Percentiles rank a stretch among this genome's conserved stretches.
Evolutionary conservation across 1,140 invertebrate genomes (phyloP).

Genomic region (Mamestra configurata): DNA sequence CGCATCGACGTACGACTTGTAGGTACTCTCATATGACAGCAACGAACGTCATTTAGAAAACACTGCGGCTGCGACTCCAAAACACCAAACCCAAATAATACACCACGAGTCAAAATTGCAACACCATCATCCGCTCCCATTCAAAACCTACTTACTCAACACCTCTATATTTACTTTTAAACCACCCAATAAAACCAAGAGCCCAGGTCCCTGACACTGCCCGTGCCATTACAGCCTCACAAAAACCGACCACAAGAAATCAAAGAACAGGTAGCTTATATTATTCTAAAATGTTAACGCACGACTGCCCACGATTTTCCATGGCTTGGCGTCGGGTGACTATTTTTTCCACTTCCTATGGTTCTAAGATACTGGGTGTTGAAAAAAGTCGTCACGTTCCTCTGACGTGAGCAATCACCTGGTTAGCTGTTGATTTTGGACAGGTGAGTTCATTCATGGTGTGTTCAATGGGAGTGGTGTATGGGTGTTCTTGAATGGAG

Average conservation of each 20-base stretch:
- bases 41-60: no score
- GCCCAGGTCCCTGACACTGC: slow-evolving; percentile 42
- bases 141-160: no score
- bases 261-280: slow-evolving; percentile 65
- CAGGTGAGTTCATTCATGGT: slow-evolving; percentile 16
- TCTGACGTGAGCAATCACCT: slow-evolving; percentile 78
- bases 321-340: slow-evolving; percentile 63
- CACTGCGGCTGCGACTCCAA: no score
- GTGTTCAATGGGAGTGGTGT: slow-evolving; percentile 38
- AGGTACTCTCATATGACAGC: no score
- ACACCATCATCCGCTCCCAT: no score
- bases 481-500: background rate
- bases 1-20: no score
- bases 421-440: slow-evolving; percentile 78
- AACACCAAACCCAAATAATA: no score
- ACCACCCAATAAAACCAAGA: slow-evolving; percentile 20
- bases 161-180: slow-evolving; percentile 32
- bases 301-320: slow-evolving; percentile 70
- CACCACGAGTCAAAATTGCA: no score
- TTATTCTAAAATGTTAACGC: slow-evolving; percentile 63
- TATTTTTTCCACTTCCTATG: slow-evolving; percentile 57
- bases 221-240: no score
- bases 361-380: background rate
- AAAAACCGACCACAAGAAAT: slow-evolving; percentile 64
- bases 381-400: slow-evolving; percentile 62